A percentile compares a stretch with the other conserved stretches of the same genome.
Conservation (phyloP, 2,797 vertebrate species). For the Hydrophis major region DNA sequence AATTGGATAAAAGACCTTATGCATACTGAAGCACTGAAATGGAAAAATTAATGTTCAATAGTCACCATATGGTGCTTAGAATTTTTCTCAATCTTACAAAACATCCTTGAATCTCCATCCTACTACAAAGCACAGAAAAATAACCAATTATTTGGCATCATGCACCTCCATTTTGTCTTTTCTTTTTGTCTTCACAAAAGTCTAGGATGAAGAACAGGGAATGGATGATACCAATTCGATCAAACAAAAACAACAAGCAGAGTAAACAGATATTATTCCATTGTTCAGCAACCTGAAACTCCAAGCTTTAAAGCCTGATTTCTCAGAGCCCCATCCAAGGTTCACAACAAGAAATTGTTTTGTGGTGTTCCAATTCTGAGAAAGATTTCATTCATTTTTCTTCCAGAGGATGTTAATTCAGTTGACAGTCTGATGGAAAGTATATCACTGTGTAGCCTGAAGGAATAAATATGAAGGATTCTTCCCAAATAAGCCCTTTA, state of each 20-base stretch:
- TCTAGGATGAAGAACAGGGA: background rate
- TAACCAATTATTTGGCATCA: background rate
- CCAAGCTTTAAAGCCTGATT: background rate
- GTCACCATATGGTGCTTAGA: background rate
- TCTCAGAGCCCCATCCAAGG: background rate
- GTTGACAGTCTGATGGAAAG: background rate
- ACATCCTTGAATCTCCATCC: background rate
- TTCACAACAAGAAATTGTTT: background rate
- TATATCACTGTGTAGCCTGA: background rate
- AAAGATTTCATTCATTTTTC: background rate
- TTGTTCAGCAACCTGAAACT: background rate
- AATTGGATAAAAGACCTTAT: background rate
- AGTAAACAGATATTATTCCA: background rate
- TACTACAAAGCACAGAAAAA: background rate
- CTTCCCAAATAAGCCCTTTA: background rate
- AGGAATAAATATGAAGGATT: background rate
- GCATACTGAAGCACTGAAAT: background rate
- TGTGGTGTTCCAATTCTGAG: background rate
- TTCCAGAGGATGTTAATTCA: background rate
- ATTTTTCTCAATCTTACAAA: background rate
- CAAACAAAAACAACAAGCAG: background rate
- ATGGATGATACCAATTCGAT: background rate
- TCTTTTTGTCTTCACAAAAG: background rate
- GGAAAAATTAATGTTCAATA: background rate
- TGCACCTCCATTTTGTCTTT: too few species aligned